These are phyloP conservation scores for Psilopsiagon aymara DNA, from an alignment of 2,113 vertebrate species.

Conservation along the genomic window DNA sequence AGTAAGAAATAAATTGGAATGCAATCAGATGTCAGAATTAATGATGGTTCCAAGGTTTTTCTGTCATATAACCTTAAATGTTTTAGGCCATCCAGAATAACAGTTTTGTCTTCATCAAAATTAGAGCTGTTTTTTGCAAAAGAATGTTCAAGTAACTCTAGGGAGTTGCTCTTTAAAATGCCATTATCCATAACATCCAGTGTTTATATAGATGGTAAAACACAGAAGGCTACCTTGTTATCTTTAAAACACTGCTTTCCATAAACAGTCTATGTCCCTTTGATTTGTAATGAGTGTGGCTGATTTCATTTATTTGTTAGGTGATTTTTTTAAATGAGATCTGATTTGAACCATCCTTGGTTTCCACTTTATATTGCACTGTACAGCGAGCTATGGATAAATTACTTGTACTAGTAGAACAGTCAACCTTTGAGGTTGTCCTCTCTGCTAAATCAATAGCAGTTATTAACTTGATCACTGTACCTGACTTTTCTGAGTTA, in stretches of 20 bases:
- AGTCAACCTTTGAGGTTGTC: background rate
- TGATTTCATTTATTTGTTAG: background rate
- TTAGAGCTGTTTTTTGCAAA: background rate
- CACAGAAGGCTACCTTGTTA: background rate
- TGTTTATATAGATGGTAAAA: background rate
- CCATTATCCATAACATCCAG: background rate
- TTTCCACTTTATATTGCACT: background rate
- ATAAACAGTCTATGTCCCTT: background rate
- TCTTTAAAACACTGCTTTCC: background rate
- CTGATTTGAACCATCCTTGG: background rate
- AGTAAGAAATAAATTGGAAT: conserved; percentile 59
- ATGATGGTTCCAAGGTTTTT: conserved; percentile 24
- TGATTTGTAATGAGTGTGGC: background rate
- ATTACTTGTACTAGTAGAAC: background rate
- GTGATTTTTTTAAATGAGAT: background rate
- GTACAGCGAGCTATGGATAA: background rate
- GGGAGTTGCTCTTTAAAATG: background rate
- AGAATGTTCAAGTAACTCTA: background rate
- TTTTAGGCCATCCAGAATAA: background rate
- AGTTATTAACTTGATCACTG: background rate
- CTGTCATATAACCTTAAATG: background rate
- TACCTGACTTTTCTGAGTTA: background rate
- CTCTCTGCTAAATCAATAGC: background rate
- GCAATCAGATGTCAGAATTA: conserved; percentile 61
- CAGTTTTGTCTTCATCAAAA: conserved; percentile 21